Base-by-base conservation (phyloP, 2,113 vertebrate species). In the Macquaria australasica region DNA sequence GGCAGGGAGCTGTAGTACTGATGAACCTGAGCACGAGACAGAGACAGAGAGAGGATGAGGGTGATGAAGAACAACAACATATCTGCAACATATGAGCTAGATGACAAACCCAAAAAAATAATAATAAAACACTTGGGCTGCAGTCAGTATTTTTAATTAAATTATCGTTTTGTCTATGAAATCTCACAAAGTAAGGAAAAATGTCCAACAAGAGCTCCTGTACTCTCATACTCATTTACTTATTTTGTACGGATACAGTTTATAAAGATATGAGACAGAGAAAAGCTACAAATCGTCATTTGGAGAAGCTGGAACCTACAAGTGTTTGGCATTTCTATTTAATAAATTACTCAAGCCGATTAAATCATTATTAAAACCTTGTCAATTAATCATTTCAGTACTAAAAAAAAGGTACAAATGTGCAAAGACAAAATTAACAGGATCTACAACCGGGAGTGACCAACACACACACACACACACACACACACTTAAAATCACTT, bases 1-100 rank as follows among this genome's bases (percentile, higher is more conserved):
- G 98, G 98, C 85, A 99, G 96, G 81, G 97, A 99, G 96, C 97
- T 98, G 89, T 99, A 99, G 91, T 99, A 99, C 94, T 98, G 98
- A 93, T 99, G 98, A 62, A 99, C 98, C 98, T 99, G 95, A 75
- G 7, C 37, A 25, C 18, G 11, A 84, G 48, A 56, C 31, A 43
- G 43, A 71, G 31, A 78, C 15, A 23, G 8, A 9, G 20, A 70
- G 48, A 45, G 34, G 39, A 48, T 45, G 68, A 74, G 63, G 9
- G 8, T 16, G 45, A 78, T 14, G 45, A 43, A 25, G 9, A 75
- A 70, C 20, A 31, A 73, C 21, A 64, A 76, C 56, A 56, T 5
- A 56, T 25, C 39, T 69, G 28, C 21, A 76, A 81, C 20, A 41
- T 18, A 39, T 21, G 10, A 34, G 58, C 20, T 1, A 23, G 8